A percentile compares a stretch with the other conserved stretches of the same genome.
Evolutionary conservation across 2,113 vertebrate genomes (phyloP).

Genomic region (Gymnobelideus leadbeateri): DNA sequence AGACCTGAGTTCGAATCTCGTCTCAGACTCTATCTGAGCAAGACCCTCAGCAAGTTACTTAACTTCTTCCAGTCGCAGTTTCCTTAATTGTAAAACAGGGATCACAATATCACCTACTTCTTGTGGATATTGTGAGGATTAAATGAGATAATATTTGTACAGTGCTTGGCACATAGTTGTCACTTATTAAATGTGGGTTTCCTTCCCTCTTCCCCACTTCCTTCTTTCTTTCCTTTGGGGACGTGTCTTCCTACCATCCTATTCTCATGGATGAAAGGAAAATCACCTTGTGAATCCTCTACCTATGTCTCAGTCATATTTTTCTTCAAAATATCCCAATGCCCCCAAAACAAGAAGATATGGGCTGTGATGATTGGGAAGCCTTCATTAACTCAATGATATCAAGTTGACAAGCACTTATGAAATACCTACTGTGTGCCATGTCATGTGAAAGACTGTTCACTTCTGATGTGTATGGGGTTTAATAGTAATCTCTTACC

Average conservation of each 20-base stretch:
- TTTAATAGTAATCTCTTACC: not conserved
- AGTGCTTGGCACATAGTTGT: not conserved
- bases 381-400: not conserved
- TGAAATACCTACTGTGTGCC: not conserved
- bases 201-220: not conserved
- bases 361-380: not conserved
- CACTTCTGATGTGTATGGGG: not conserved
- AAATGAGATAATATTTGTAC: not conserved
- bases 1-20: not conserved
- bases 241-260: not conserved
- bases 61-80: not conserved
- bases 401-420: not conserved
- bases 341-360: not conserved
- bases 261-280: not conserved
- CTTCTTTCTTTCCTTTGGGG: slow-evolving; percentile 34
- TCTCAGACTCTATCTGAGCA: not conserved
- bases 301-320: not conserved
- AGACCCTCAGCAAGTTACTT: not conserved
- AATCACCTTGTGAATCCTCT: not conserved
- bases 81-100: not conserved
- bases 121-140: not conserved
- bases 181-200: not conserved
- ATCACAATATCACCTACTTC: not conserved
- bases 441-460: not conserved
- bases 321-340: not conserved